Evolutionary conservation across 2,888 invertebrate genomes (phyloP).

Genomic region (Aphidius colemani): DNA sequence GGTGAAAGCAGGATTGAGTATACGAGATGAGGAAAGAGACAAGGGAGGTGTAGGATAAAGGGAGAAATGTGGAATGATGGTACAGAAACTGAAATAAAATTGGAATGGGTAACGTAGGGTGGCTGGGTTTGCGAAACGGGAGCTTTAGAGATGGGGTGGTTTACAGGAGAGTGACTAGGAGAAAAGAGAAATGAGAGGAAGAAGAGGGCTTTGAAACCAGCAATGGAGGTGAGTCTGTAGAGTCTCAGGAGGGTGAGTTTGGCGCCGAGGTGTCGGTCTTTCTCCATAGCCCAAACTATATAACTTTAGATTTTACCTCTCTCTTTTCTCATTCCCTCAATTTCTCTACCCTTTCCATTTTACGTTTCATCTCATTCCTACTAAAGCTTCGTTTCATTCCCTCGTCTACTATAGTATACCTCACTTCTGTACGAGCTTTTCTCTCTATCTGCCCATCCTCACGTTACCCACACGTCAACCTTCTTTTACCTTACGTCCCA

Average conservation of each 20-base stretch:
- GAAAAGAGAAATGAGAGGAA: constrained; percentile 27
- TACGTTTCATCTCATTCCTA: constrained; percentile 20
- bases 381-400: constrained; percentile 12
- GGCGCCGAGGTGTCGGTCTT: constrained; percentile 60
- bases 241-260: constrained; percentile 59
- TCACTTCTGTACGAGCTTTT: constrained; percentile 15
- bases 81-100: constrained; percentile 39
- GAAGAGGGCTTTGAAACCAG: constrained; percentile 26
- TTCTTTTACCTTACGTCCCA: constrained; percentile 21
- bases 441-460: constrained; percentile 25
- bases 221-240: constrained; percentile 58
- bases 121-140: constrained; percentile 43
- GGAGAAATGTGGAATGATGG: constrained; percentile 21
- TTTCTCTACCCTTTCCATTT: constrained; percentile 20
- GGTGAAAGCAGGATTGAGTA: constrained; percentile 34
- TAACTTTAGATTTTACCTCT: constrained; percentile 36
- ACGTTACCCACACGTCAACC: constrained; percentile 21
- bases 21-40: constrained; percentile 10
- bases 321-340: constrained; percentile 29
- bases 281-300: constrained; percentile 39
- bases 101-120: constrained; percentile 40
- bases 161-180: constrained; percentile 38
- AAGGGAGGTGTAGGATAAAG: constrained; percentile 26
- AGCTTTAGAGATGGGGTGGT: constrained; percentile 41
- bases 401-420: not conserved